Base-by-base conservation (phyloP, 2,888 invertebrate genomes). In the Pyrochroa serraticornis region DNA sequence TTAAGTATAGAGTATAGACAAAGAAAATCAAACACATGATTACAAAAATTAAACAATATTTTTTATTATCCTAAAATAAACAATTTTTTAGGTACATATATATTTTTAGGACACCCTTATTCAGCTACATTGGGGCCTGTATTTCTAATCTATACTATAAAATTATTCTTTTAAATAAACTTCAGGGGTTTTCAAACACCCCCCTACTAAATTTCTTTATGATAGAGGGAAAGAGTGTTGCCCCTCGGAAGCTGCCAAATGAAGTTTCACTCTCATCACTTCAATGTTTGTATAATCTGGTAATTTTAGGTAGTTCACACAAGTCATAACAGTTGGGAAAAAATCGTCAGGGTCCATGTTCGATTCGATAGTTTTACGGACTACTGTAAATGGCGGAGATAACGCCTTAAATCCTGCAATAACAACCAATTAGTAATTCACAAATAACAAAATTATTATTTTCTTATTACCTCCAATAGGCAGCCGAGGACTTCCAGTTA, bases 291-390 rank as follows among this genome's bases (percentile, higher is more conserved):
- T 90, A 83, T 99, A 99, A 82, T 99, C 99, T 37, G 99, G 99
- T 82, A 99, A 88, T 86, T 99, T 99, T 78, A 99, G 89, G 86
- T 99, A 99, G 88, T 99, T 99, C 74, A 97, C 98, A 84, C 99
- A 99, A 56, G 99, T 99, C 98, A 99, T 99, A 81, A 99, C 99
- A 72, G 97, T 98, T 74, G 99, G 99, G 79, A 99, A 86, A 83
- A 95, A 98, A 83, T 94, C 91, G 82, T 99, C 98, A 43, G 95
- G 91, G 82, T 94, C 93, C 83, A 95, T 91, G 66, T 91, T 92
- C 42, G 90, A 85, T 82, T 97, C 97, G 75, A 97, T 86, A 44
- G 95, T 94, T 84, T 97, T 97, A 65, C 97, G 88, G 54, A 98
- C 98, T 77, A 98, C 95, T 53, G 99, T 99, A 76, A 99, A 82